Conservation (phyloP, 1,140 invertebrate genomes). For the Odontomachus brunneus region DNA sequence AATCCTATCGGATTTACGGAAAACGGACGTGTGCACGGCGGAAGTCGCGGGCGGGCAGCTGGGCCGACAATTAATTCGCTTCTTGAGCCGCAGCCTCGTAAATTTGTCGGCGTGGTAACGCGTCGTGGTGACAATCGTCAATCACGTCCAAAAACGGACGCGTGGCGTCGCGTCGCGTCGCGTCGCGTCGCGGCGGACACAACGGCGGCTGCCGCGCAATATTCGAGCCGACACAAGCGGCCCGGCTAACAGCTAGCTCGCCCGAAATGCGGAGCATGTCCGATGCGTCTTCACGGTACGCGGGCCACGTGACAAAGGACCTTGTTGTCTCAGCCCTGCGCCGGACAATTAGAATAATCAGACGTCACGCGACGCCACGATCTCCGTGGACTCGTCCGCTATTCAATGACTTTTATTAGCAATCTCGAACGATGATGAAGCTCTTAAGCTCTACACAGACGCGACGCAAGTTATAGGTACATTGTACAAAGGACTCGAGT, state of each 20-base stretch:
- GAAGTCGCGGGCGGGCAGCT: constrained; percentile 48
- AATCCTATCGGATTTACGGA: constrained; percentile 5
- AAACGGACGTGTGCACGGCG: constrained; percentile 36
- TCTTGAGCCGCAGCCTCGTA: constrained; percentile 63
- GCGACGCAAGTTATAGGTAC: neutral
- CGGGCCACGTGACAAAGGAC: constrained; percentile 67
- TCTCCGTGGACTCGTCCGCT: neutral
- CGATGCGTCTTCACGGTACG: constrained; percentile 72
- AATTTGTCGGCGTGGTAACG: constrained; percentile 64
- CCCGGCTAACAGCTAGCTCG: constrained; percentile 54
- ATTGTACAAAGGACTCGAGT: neutral
- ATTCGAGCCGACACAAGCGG: constrained; percentile 60
- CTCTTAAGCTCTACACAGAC: neutral
- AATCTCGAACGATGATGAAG: neutral
- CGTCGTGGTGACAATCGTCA: constrained; percentile 70
- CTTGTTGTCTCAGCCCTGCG: constrained; percentile 38
- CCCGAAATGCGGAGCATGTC: constrained; percentile 72
- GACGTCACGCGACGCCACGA: constrained; percentile 27
- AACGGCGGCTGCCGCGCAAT: constrained; percentile 56
- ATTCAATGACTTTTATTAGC: neutral
- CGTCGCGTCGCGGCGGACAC: constrained; percentile 17
- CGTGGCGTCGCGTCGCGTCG: constrained; percentile 40
- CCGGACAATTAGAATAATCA: constrained; percentile 60
- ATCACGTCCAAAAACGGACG: constrained; percentile 75
- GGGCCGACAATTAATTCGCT: constrained; percentile 65